Conservation (phyloP, 2,888 invertebrate genomes). For the Euphydryas editha region DNA sequence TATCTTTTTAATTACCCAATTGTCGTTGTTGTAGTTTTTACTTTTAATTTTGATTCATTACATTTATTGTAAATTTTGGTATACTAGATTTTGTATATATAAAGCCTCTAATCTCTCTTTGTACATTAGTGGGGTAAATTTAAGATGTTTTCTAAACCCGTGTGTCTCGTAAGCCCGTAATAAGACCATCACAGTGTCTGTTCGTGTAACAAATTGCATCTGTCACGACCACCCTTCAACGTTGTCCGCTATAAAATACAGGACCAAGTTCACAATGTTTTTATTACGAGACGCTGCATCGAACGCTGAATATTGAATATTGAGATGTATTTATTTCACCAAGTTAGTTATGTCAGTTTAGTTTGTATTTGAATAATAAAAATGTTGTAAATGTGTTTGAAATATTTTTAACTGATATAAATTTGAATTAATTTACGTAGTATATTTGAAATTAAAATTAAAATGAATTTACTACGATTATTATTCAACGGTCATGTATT, state of each 20-base stretch:
- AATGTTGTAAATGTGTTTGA: background rate
- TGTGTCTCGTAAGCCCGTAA: slow-evolving; percentile 23
- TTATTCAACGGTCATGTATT: too few relatives aligned
- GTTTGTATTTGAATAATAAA: background rate
- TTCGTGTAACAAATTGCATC: slow-evolving; percentile 53
- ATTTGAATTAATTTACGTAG: too few relatives aligned
- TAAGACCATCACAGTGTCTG: slow-evolving; percentile 29
- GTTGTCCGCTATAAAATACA: slow-evolving; percentile 34
- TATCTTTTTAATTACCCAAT: too few relatives aligned
- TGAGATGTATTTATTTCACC: background rate
- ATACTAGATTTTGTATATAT: too few relatives aligned
- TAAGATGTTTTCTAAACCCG: background rate
- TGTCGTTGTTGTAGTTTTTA: too few relatives aligned
- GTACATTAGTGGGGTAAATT: too few relatives aligned
- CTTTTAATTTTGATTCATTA: too few relatives aligned
- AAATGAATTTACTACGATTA: too few relatives aligned
- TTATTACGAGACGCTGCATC: slow-evolving; percentile 4
- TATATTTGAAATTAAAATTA: too few relatives aligned
- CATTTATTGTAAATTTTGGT: too few relatives aligned
- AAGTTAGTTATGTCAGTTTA: background rate
- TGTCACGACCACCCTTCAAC: slow-evolving; percentile 48
- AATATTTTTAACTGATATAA: background rate
- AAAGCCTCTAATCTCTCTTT: too few relatives aligned
- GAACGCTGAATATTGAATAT: slow-evolving; percentile 10
- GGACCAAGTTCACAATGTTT: slow-evolving; percentile 12